A percentile compares a stretch with the other conserved stretches of the same genome.
These are phyloP conservation scores for Sciurus niger DNA, from an alignment of 2,113 vertebrate species.

Conservation along the genomic window DNA sequence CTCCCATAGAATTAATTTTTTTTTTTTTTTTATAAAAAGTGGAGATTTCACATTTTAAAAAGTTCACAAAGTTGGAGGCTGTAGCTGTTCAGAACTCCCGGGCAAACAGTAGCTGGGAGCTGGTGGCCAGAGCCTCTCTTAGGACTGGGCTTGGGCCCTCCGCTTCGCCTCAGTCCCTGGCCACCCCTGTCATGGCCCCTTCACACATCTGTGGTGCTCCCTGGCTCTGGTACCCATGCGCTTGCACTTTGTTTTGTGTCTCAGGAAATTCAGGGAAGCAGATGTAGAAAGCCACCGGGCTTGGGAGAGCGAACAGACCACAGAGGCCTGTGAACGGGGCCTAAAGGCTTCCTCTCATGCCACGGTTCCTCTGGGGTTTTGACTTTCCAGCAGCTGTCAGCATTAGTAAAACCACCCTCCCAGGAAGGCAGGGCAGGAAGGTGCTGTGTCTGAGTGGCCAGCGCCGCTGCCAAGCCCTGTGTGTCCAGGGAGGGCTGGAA, in stretches of 20 bases:
- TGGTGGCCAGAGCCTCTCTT: not conserved
- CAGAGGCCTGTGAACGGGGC: not conserved
- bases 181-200: fast-evolving
- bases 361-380: constrained; percentile 59
- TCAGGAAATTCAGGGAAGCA: not conserved
- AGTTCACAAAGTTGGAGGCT: not conserved
- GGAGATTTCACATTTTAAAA: not conserved
- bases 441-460: not conserved
- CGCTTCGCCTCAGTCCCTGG: not conserved
- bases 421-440: not conserved
- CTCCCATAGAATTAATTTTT: not conserved
- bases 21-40: not conserved
- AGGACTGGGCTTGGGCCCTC: fast-evolving
- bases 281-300: not conserved
- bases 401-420: not conserved
- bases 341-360: not conserved
- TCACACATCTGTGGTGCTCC: not conserved
- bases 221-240: not conserved
- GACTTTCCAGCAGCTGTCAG: constrained; percentile 27
- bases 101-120: fast-evolving
- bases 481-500: constrained; percentile 74
- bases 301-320: not conserved
- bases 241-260: not conserved
- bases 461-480: not conserved
- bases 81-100: not conserved